Percentiles rank a stretch among this genome's conserved stretches.
These are phyloP conservation scores for Tipula lateralis DNA, from an alignment of 2,888 invertebrate genomes.

Conservation along the genomic window DNA sequence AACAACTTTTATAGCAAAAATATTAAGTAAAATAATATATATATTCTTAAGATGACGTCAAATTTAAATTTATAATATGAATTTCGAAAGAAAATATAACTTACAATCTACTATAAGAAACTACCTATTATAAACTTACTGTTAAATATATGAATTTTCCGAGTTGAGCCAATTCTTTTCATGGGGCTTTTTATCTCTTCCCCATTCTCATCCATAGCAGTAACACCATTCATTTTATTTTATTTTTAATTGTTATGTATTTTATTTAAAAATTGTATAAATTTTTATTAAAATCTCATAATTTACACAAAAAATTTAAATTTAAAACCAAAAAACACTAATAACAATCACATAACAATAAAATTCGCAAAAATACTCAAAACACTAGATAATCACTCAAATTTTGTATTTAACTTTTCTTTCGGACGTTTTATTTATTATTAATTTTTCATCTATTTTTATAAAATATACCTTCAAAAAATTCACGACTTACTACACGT, in stretches of 20 bases:
- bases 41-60: background rate
- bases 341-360: background rate
- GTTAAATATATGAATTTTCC: conserved; percentile 72
- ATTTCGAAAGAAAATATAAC: background rate
- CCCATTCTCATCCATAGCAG: conserved; percentile 67
- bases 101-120: background rate
- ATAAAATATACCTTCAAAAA: background rate
- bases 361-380: background rate
- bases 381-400: background rate
- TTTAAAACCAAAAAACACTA: background rate
- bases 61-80: background rate
- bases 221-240: conserved; percentile 35
- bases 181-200: conserved; percentile 73
- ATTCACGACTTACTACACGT: background rate
- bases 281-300: conserved; percentile 3
- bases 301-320: background rate
- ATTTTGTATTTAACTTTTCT: background rate
- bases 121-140: conserved; percentile 55
- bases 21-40: background rate
- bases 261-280: background rate
- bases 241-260: background rate
- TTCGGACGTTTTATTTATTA: background rate
- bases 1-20: background rate
- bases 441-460: background rate
- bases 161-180: conserved; percentile 72